Base-by-base conservation (phyloP, 1,140 invertebrate species). In the Eueides isabella region DNA sequence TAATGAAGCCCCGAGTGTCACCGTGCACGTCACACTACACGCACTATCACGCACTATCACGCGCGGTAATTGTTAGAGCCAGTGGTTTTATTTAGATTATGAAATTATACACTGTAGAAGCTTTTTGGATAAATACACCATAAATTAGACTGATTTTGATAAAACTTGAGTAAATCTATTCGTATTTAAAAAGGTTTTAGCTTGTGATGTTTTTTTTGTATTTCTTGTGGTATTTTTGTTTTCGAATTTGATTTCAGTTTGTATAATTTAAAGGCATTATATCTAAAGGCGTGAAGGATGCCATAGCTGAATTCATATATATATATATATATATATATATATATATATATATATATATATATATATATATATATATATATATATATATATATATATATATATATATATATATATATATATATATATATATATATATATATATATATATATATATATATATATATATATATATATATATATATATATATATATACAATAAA, bases 1-100 rank as follows among this genome's bases (percentile, higher is more conserved):
- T 44, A 55, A 55, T 55, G 48, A 19, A 55, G 44, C 2, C 16
- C 44, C n/a, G 19, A 2, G 19, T 55, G 44, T 48, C 44, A 2
- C 16, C 44, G 19, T 9, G 9, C 41, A 44, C 41, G 19, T 55
- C 19, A 23, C 19, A 11, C 44, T 2, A 31, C 16, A 5, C n/a
- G 0, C 41, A 12, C 14, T 16, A 12, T 7, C 35, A 7, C 5
- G 35, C 5, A 11, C 2, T 44, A 44, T 44, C 44, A 7, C 44
- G 7, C 9, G 5, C 9, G 2, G 48, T 55, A 55, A 55, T 26
- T 26, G 48, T 55, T 23, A 55, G 19, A 55, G 48, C 48, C 23
- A 55, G 48, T 55, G 48, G 48, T 55, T 55, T 55, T 19, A 55
- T 26, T 55, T 55, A 55, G 23, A 55, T 55, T 55, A 55, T 55